Conservation (phyloP, 2,888 invertebrate species). For the Lithodes maja region DNA sequence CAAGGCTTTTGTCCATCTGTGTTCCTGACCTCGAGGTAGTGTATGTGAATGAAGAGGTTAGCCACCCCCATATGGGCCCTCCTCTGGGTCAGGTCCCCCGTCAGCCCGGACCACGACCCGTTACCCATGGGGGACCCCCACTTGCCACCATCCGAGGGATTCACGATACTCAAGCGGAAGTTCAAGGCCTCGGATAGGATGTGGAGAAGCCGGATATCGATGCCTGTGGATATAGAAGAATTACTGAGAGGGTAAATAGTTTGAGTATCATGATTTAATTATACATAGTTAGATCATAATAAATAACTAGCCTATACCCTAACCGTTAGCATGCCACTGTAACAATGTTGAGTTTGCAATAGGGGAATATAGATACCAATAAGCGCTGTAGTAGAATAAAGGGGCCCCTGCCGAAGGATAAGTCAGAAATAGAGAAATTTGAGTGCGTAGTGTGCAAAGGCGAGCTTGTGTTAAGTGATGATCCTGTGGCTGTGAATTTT, state of each 20-base stretch:
- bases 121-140: constrained; percentile 69
- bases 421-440: too few species aligned
- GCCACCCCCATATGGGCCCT: constrained; percentile 68
- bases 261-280: too few species aligned
- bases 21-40: constrained; percentile 38
- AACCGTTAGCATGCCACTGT: neutral
- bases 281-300: neutral
- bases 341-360: too few species aligned
- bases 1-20: too few species aligned
- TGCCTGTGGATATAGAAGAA: constrained; percentile 28
- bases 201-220: constrained; percentile 57
- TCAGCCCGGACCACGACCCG: constrained; percentile 69
- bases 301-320: neutral
- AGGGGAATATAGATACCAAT: too few species aligned
- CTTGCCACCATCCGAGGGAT: constrained; percentile 64
- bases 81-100: constrained; percentile 63
- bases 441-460: too few species aligned
- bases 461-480: too few species aligned
- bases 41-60: constrained; percentile 67
- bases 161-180: constrained; percentile 57
- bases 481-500: too few species aligned
- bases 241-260: neutral
- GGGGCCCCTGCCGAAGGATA: too few species aligned
- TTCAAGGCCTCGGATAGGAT: constrained; percentile 52
- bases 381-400: too few species aligned